These are phyloP conservation scores for Mus spicilegus DNA, from an alignment of 2,113 vertebrate genomes.

Conservation along the genomic window DNA sequence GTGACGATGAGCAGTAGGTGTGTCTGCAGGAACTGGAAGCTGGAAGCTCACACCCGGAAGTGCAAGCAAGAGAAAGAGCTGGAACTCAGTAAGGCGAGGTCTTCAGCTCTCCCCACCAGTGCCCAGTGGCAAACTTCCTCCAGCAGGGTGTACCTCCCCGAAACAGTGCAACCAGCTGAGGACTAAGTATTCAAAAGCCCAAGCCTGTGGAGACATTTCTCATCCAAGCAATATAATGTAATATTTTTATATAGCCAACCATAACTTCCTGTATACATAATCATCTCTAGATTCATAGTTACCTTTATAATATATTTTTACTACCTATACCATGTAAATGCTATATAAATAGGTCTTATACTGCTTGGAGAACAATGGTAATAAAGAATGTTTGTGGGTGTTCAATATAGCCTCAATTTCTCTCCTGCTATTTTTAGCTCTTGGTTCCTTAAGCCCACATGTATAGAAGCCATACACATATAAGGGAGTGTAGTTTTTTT, in stretches of 20 bases:
- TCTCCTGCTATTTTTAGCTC: not conserved
- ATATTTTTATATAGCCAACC: not conserved
- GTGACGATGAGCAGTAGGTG: not conserved
- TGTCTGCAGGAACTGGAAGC: not conserved
- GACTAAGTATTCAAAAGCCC: not conserved
- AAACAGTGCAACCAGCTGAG: not conserved
- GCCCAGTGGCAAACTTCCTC: not conserved
- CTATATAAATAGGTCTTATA: not conserved
- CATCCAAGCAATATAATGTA: no score
- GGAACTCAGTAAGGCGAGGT: not conserved
- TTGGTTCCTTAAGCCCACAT: not conserved
- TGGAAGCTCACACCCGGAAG: not conserved
- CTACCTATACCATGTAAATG: not conserved
- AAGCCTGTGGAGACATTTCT: not conserved
- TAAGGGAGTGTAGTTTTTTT: not conserved
- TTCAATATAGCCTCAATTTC: not conserved
- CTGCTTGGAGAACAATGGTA: not conserved
- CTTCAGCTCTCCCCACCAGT: not conserved
- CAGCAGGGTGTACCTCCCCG: not conserved
- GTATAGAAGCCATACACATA: not conserved
- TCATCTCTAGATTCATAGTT: not conserved
- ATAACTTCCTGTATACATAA: not conserved
- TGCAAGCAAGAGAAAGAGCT: not conserved
- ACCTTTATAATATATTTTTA: not conserved
- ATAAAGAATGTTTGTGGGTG: not conserved